Evolutionary conservation across 2,797 vertebrate species (phyloP), one percentile per base, ranked within the genome.

Genomic region (Poecile montanus): DNA sequence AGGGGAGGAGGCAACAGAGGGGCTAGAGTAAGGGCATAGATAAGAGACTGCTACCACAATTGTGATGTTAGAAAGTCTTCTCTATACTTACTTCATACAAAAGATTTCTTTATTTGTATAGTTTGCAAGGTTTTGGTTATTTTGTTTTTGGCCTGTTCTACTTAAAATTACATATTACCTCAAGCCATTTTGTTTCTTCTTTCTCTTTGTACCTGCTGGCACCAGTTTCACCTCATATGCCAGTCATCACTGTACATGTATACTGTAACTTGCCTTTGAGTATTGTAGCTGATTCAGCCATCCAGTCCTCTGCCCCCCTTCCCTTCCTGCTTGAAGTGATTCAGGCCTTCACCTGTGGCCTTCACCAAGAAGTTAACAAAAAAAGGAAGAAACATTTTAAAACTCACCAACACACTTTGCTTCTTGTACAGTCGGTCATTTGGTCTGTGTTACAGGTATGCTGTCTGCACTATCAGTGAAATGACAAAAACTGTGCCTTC

Each of bases 401-500:
- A 85, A 34, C 25, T 79, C 72, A 53, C 5, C 13, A n/a, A 50
- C n/a, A 30, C 34, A 71, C 54, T 25, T 42, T 85, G 9, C 44
- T 63, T 61, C 25, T 73, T 20, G 56, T 40, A 45, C 0, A 1
- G 21, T 34, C 0, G 0, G n/a, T 34, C 27, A 34, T 48, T 91
- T 54, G 36, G 23, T n/a, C 66, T 57, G 44, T 65, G 62, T 56
- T 80, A 66, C 7, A 63, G 76, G 58, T 27, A 25, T 16, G 51
- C 21, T 76, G 8, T 27, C 56, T 76, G 53, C 15, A 34, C 29
- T 47, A 13, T 15, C 26, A 29, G 17, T 57, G 57, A 63, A 57
- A 50, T 48, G 40, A 61, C 10, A 66, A 57, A 82, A 92, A 53
- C 16, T 2, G 1, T 71, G 34, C n/a, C 42, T 54, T 51, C 79